Base-by-base conservation (phyloP, 2,888 invertebrate species). In the Philhelius pedissequus region DNA sequence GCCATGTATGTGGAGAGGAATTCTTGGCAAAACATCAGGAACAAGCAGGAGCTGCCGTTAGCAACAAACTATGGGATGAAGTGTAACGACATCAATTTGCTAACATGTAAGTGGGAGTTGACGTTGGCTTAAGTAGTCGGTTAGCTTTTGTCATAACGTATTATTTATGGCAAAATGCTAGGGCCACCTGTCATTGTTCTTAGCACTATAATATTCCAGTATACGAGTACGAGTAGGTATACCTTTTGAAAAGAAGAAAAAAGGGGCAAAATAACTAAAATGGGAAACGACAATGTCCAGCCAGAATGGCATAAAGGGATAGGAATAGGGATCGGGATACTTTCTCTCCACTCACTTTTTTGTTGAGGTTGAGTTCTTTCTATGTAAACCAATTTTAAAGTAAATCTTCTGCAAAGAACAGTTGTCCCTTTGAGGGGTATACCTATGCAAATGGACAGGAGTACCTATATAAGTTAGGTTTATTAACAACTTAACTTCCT, bases 161-260 rank as follows among this genome's bases (percentile, higher is more conserved):
- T 76, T 81, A 81, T 81, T 81, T 76, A 76, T 81, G 76, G 58
- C 3, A 71, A 58, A 50, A 50, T 71, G 58, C 58, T 66, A 81
- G 71, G 66, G 81, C 71, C 76, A 81, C 58, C 66, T 81, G 66
- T 58, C 81, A 71, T 81, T 76, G 81, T 81, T 58, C 58, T 13
- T 56, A 13, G 27, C n/a, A 50, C 35, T 52, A 58, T 58, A 66
- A 32, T 66, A 58, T 62, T 32, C 35, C 54, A 45, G 48, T 74
- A 54, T 50, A 48, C 15, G 20, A 35, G 20, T 20, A 48, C 8
- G n/a, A n/a, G n/a, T n/a, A n/a, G n/a, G n/a, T n/a, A n/a, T n/a
- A n/a, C 30, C 13, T 54, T 32, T 54, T 54, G 32, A 32, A 27
- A 30, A 5, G 4, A 30, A 30, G 6, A 30, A 75, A 64, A 15